Base-by-base conservation (phyloP, 2,888 invertebrate species). In the Eupithecia exiguata region DNA sequence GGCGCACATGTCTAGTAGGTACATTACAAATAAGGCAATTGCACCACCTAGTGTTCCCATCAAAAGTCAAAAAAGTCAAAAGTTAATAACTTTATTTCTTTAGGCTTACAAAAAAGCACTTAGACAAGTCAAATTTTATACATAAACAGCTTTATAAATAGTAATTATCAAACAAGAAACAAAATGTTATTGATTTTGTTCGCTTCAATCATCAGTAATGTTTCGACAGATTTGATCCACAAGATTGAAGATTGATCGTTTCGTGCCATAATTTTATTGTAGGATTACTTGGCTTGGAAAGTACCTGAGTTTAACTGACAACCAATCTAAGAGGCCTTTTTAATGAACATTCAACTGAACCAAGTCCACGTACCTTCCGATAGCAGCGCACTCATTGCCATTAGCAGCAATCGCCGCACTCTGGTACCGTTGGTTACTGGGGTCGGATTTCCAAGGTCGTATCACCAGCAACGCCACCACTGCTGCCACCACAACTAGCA, bases 361-460 rank as follows among this genome's bases (percentile, higher is more conserved):
- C 25, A 21, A 25, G 30, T 30, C 2, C 1, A 30, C 30, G 53
- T 72, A 75, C 75, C 75, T 62, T 36, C 75, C 75, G 12, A 75
- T 36, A 53, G 61, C 89, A 9, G 97, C 96, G 89, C 97, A 98
- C 85, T 96, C 96, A 80, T 92, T 89, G 68, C 97, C 97, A 92
- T 97, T 97, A 62, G 97, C 96, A 40, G 96, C 96, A 74, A 97
- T 96, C 5, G 96, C 96, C 61, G 96, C 96, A 81, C 85, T 90
- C 82, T 84, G 87, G 89, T 81, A 94, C 84, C 91, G 91, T 81
- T 85, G 87, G 85, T 92, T 87, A 80, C 88, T 84, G 79, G 82
- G 86, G 78, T 82, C 84, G 80, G 88, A 9, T 16, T 72, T 84
- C 91, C 94, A 92, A 78, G 94, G 91, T 86, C 91, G 90, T 79